Conservation (phyloP, 1,140 invertebrate species). For the Sitophilus oryzae region DNA sequence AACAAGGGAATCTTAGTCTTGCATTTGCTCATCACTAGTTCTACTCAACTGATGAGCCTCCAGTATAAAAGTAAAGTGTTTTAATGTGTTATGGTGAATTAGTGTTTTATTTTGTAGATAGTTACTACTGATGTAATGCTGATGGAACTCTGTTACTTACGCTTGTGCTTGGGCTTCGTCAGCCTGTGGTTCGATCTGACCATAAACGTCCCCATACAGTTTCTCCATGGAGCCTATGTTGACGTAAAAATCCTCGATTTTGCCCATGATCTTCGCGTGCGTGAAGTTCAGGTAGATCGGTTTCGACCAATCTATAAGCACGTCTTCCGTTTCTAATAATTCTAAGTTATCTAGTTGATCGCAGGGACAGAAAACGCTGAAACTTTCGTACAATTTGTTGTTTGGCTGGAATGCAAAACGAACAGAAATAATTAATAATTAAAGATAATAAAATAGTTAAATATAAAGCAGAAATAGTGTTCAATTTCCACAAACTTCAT, state of each 20-base stretch:
- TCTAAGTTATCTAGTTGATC: slow-evolving; percentile 62
- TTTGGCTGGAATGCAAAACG: slow-evolving; percentile 57
- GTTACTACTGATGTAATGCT: no score
- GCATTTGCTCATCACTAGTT: no score
- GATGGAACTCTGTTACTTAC: not conserved
- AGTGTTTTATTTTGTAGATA: no score
- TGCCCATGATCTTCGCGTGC: slow-evolving; percentile 67
- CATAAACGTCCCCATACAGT: slow-evolving; percentile 70
- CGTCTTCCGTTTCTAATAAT: slow-evolving; percentile 63
- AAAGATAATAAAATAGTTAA: no score
- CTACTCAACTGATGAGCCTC: no score
- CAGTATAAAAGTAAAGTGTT: no score
- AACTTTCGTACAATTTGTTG: slow-evolving; percentile 69
- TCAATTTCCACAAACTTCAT: no score
- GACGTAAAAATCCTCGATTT: slow-evolving; percentile 60
- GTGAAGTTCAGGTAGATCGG: slow-evolving; percentile 79
- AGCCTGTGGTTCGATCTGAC: slow-evolving; percentile 28
- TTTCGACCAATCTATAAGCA: slow-evolving; percentile 68
- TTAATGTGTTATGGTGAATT: no score
- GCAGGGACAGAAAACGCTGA: slow-evolving; percentile 74
- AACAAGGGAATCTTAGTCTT: no score
- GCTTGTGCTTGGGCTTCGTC: slow-evolving; percentile 18
- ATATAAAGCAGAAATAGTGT: no score
- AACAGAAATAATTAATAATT: not conserved
- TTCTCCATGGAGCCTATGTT: slow-evolving; percentile 61